A percentile compares a stretch with the other conserved stretches of the same genome.
phyloP scores from a whole-genome alignment of 2,888 invertebrate species.

The Fragum whitleyi region DNA sequence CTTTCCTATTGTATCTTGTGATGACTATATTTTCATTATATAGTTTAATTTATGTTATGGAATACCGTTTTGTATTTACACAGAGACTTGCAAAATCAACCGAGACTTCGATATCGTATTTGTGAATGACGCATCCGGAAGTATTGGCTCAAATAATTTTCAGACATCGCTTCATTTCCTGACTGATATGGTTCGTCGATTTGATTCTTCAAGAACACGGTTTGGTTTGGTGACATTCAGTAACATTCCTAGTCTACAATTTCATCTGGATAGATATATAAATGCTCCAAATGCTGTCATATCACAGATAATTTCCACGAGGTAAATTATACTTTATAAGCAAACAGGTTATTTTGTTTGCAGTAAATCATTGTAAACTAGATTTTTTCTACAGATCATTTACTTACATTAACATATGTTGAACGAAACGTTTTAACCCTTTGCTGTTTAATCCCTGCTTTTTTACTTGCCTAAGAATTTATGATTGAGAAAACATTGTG shows the following conservation, averaged over 20 bases:
- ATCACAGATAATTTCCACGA: not conserved
- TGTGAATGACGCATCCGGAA: not conserved
- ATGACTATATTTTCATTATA: too few relatives aligned
- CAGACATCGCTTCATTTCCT: not conserved
- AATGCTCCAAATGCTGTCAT: not conserved
- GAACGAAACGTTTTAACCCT: too few relatives aligned
- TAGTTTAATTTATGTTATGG: too few relatives aligned
- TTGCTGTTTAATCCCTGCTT: too few relatives aligned
- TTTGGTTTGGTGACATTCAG: conserved; percentile 8
- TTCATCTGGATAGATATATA: not conserved
- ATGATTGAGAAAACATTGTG: too few relatives aligned
- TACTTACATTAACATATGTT: too few relatives aligned
- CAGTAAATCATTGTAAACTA: too few relatives aligned
- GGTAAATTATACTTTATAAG: not conserved
- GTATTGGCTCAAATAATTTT: not conserved
- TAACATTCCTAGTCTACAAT: not conserved
- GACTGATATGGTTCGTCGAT: not conserved
- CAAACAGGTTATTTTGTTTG: too few relatives aligned
- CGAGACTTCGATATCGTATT: not conserved
- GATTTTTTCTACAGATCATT: too few relatives aligned
- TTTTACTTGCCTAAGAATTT: too few relatives aligned
- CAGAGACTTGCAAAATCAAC: not conserved
- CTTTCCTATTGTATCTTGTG: too few relatives aligned
- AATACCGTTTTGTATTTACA: too few relatives aligned
- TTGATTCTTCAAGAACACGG: conserved; percentile 4